Evolutionary conservation across 92 coral and sea anemone species (phyloP).

Genomic region (Parazoanthus swiftii): DNA sequence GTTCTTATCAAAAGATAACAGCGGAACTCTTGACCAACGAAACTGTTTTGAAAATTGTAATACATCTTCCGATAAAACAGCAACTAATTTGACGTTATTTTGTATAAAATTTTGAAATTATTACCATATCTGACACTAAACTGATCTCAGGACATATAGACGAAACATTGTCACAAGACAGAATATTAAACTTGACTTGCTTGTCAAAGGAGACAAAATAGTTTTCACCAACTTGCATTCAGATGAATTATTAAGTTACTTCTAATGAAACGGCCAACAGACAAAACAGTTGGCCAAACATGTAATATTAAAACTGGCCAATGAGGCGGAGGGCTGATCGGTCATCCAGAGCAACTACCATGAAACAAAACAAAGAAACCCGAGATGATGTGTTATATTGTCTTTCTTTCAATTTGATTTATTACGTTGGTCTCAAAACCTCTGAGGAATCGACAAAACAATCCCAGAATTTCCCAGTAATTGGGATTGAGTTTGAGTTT

Average conservation of each 20-base stretch:
- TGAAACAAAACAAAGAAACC: conserved; percentile 34
- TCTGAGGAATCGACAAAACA: background rate
- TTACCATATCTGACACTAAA: background rate
- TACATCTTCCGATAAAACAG: no score
- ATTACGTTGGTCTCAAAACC: background rate
- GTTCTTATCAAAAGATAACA: no score
- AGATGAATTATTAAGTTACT: conserved; percentile 16
- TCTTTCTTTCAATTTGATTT: conserved; percentile 17
- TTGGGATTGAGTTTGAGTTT: conserved; percentile 1
- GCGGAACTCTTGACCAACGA: no score
- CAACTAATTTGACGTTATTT: no score
- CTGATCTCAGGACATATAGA: background rate
- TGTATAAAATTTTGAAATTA: no score
- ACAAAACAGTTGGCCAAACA: conserved; percentile 32
- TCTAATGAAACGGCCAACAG: conserved; percentile 23
- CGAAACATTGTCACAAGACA: background rate
- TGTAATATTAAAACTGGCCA: conserved; percentile 28
- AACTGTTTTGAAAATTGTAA: no score
- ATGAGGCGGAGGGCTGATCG: conserved; percentile 13
- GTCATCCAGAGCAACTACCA: conserved; percentile 39
- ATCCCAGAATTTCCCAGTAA: background rate
- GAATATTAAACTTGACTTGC: conserved; percentile 2
- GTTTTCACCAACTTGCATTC: background rate
- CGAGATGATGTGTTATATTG: conserved; percentile 20
- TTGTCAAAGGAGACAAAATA: background rate